These are phyloP conservation scores for Euzophera pinguis DNA, from an alignment of 2,888 invertebrate genomes.

Conservation along the genomic window DNA sequence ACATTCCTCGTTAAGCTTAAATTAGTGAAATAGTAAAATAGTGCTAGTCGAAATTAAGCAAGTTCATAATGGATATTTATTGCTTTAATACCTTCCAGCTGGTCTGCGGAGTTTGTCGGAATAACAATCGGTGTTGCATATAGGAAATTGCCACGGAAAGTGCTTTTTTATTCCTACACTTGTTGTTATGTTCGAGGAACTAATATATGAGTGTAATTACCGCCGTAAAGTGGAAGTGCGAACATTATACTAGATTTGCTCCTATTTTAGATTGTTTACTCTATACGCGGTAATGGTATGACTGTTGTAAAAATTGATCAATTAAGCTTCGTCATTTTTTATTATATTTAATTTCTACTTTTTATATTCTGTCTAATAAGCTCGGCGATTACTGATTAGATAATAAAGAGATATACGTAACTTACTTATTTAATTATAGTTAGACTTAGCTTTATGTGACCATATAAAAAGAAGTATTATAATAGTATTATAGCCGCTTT, in stretches of 20 bases:
- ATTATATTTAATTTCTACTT: too few species aligned
- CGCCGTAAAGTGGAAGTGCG: background rate
- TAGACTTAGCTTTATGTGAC: too few species aligned
- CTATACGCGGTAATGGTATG: background rate
- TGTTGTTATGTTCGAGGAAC: conserved; percentile 8
- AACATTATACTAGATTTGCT: background rate
- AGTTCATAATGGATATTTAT: conserved; percentile 78
- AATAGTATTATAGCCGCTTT: too few species aligned
- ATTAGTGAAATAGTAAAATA: conserved; percentile 72
- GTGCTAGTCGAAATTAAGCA: conserved; percentile 69
- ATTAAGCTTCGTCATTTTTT: background rate
- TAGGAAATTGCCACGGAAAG: conserved; percentile 53
- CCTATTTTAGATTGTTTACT: background rate
- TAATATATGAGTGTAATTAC: conserved; percentile 8
- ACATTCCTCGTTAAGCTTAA: conserved; percentile 54
- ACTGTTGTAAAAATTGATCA: background rate
- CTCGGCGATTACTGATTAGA: too few species aligned
- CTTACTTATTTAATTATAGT: too few species aligned
- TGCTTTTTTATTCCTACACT: conserved; percentile 37
- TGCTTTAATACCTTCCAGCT: conserved; percentile 71
- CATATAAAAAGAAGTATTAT: too few species aligned
- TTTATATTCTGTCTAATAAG: too few species aligned
- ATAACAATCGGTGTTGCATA: conserved; percentile 59
- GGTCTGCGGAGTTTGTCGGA: conserved; percentile 48
- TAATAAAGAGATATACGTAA: too few species aligned